Evolutionary conservation across 2,797 vertebrate species (phyloP).

Genomic region (Hoplostethus atlanticus): DNA sequence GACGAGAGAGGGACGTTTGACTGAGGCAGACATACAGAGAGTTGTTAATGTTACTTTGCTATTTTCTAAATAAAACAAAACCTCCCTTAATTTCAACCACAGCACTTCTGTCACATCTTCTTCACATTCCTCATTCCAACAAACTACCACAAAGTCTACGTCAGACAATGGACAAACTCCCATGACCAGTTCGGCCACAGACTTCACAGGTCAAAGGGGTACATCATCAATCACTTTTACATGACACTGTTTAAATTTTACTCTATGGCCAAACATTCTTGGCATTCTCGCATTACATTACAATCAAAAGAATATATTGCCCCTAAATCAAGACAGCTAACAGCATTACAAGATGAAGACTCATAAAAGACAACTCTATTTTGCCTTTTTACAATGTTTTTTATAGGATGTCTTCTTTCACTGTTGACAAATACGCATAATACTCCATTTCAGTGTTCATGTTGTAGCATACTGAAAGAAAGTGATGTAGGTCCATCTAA

Average conservation of each 20-base stretch:
- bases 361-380: constrained; percentile 7
- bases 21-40: too few relatives aligned
- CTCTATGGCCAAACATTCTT: constrained; percentile 50
- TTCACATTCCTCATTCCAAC: background rate
- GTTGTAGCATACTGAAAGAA: too few relatives aligned
- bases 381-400: background rate
- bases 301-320: constrained; percentile 28
- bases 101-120: background rate
- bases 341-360: constrained; percentile 18
- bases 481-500: background rate
- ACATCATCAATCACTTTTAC: constrained; percentile 63
- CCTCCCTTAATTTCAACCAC: too few relatives aligned
- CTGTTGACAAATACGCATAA: too few relatives aligned
- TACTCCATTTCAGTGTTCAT: too few relatives aligned
- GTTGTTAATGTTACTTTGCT: too few relatives aligned
- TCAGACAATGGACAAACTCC: constrained; percentile 38
- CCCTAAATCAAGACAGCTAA: constrained; percentile 8
- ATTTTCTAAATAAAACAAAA: too few relatives aligned
- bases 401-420: too few relatives aligned
- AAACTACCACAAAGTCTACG: constrained; percentile 30
- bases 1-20: too few relatives aligned
- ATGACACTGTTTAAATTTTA: constrained; percentile 44
- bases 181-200: constrained; percentile 35
- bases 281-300: constrained; percentile 69
- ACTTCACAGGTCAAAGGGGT: constrained; percentile 44